These are phyloP conservation scores for Cryptomyrus ogoouensis DNA, from an alignment of 2,113 vertebrate genomes.

Conservation along the genomic window DNA sequence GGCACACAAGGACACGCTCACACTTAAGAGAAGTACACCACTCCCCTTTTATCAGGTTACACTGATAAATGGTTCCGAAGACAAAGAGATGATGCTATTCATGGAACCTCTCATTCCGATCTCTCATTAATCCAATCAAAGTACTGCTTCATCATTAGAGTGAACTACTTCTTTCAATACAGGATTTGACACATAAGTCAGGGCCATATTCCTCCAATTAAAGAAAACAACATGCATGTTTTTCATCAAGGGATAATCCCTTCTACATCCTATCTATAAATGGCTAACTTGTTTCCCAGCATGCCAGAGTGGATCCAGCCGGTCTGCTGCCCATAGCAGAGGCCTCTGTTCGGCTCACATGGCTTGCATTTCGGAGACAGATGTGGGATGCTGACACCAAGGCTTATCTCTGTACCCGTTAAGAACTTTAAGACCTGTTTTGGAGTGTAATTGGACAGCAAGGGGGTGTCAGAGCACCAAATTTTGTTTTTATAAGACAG, in stretches of 20 bases:
- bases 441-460: background rate
- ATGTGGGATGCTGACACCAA: background rate
- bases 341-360: background rate
- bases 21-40: background rate
- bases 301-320: background rate
- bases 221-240: background rate
- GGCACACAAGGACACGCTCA: background rate
- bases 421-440: background rate
- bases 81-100: background rate
- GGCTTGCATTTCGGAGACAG: background rate
- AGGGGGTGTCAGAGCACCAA: background rate
- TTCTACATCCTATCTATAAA: background rate
- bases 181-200: background rate
- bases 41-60: slow-evolving; percentile 1
- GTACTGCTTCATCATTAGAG: background rate
- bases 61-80: background rate
- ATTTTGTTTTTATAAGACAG: background rate
- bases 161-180: background rate
- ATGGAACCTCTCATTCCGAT: background rate
- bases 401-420: background rate
- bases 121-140: background rate
- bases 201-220: background rate
- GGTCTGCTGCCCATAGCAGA: background rate
- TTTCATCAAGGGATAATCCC: background rate
- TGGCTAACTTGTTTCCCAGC: background rate